Evolutionary conservation across 2,888 invertebrate species (phyloP).

Genomic region (Pegoplata infirma): DNA sequence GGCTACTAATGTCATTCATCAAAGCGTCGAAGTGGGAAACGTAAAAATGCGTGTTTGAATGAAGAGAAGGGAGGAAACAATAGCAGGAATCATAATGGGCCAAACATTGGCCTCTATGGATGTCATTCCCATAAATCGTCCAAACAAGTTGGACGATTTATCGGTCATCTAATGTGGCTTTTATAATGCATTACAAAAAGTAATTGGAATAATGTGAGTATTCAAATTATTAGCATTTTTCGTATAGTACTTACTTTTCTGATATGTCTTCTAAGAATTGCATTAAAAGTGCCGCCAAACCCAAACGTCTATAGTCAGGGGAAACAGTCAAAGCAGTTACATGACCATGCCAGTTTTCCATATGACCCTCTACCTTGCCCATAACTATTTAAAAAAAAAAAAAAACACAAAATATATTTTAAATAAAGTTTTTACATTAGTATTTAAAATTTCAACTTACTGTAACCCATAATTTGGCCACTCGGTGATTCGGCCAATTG

Average conservation of each 20-base stretch:
- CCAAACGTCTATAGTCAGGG: slow-evolving; percentile 94
- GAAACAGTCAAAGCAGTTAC: slow-evolving; percentile 98
- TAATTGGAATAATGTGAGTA: too few species aligned
- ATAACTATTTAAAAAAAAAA: slow-evolving; percentile 87
- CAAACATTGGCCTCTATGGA: too few species aligned
- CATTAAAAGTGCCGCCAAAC: slow-evolving; percentile 96
- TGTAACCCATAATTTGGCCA: slow-evolving; percentile 99
- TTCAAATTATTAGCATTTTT: too few species aligned
- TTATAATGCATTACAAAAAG: too few species aligned
- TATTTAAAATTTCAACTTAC: slow-evolving; percentile 81
- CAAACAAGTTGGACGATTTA: too few species aligned
- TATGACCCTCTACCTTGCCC: slow-evolving; percentile 98
- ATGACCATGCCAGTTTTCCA: slow-evolving; percentile 99
- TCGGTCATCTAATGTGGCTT: too few species aligned
- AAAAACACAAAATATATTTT: background rate
- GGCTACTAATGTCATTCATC: too few species aligned
- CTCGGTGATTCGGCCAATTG: slow-evolving; percentile 96
- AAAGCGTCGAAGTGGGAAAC: too few species aligned
- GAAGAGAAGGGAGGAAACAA: too few species aligned
- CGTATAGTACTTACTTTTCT: slow-evolving; percentile 91
- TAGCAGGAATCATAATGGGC: too few species aligned
- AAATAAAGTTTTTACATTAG: background rate
- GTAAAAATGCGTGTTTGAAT: too few species aligned
- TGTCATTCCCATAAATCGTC: too few species aligned
- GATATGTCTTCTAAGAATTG: slow-evolving; percentile 96